Conservation (phyloP, 2,113 vertebrate genomes). For the Atractosteus spatula region DNA sequence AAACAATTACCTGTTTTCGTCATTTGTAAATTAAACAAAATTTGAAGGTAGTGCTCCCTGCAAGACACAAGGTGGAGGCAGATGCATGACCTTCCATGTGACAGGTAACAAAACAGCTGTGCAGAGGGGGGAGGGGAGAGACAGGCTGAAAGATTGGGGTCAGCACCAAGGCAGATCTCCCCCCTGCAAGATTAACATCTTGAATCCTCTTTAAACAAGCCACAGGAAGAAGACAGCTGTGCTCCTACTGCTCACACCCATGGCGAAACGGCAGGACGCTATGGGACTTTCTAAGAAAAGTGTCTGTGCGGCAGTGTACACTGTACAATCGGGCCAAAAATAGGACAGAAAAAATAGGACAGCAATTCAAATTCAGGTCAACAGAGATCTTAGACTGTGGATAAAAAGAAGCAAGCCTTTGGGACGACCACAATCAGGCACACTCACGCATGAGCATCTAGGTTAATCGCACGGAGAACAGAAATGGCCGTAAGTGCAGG, state of each 20-base stretch:
- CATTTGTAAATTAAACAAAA: not conserved
- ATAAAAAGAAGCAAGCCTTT: too few relatives aligned
- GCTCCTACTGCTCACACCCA: not conserved
- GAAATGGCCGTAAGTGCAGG: too few relatives aligned
- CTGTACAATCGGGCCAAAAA: too few relatives aligned
- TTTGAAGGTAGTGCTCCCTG: not conserved
- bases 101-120: not conserved
- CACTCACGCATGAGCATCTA: too few relatives aligned
- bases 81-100: not conserved
- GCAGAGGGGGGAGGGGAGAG: not conserved
- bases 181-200: not conserved
- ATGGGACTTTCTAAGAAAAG: too few relatives aligned
- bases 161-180: not conserved
- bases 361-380: not conserved
- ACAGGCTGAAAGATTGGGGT: slow-evolving; percentile 16
- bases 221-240: not conserved
- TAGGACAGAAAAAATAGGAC: too few relatives aligned
- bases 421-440: too few relatives aligned
- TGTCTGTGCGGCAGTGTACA: too few relatives aligned
- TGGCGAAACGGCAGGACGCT: too few relatives aligned
- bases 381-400: not conserved
- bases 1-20: not conserved
- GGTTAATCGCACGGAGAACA: too few relatives aligned
- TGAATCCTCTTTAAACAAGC: slow-evolving; percentile 8
- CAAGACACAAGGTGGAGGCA: not conserved